A percentile compares a stretch with the other conserved stretches of the same genome.
These are phyloP conservation scores for Bactericera cockerelli DNA, from an alignment of 1,140 invertebrate species.

Conservation along the genomic window DNA sequence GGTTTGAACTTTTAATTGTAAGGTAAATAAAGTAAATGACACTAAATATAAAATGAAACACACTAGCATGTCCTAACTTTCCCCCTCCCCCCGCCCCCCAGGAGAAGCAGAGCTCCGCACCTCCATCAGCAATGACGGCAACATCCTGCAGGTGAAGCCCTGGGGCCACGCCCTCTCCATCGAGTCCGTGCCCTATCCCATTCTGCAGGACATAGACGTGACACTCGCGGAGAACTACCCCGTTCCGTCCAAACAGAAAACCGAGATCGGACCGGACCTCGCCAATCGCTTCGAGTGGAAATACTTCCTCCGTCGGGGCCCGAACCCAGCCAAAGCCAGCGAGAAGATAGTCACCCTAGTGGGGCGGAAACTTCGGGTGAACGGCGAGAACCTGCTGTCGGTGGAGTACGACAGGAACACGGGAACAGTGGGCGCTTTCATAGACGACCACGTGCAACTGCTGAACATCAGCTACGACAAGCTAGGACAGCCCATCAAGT, in stretches of 20 bases:
- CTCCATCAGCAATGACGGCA: conserved; percentile 62
- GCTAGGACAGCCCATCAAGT: conserved; percentile 74
- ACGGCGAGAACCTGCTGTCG: conserved; percentile 79
- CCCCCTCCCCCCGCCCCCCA: conserved; percentile 16
- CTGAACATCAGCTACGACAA: conserved; percentile 84
- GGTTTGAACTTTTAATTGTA: too few species aligned
- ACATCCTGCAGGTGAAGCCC: conserved; percentile 57
- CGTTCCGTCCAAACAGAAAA: conserved; percentile 74
- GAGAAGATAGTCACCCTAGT: conserved; percentile 19
- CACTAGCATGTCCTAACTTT: too few species aligned
- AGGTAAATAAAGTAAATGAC: too few species aligned
- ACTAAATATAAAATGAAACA: too few species aligned
- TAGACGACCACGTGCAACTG: conserved; percentile 74
- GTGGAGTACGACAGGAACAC: conserved; percentile 83
- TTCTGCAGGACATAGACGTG: conserved; percentile 66
- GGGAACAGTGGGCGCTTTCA: conserved; percentile 75
- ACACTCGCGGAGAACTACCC: conserved; percentile 75
- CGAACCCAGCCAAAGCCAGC: conserved; percentile 27
- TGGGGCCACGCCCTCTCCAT: conserved; percentile 72
- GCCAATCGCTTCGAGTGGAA: conserved; percentile 91
- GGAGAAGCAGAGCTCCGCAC: conserved; percentile 64
- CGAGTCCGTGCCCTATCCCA: conserved; percentile 68
- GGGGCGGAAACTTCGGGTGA: conserved; percentile 66
- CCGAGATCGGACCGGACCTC: conserved; percentile 72
- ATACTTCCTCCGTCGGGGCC: conserved; percentile 60